phyloP scores from a whole-genome alignment of 1,140 invertebrate species.

The Tetramorium simillimum region DNA sequence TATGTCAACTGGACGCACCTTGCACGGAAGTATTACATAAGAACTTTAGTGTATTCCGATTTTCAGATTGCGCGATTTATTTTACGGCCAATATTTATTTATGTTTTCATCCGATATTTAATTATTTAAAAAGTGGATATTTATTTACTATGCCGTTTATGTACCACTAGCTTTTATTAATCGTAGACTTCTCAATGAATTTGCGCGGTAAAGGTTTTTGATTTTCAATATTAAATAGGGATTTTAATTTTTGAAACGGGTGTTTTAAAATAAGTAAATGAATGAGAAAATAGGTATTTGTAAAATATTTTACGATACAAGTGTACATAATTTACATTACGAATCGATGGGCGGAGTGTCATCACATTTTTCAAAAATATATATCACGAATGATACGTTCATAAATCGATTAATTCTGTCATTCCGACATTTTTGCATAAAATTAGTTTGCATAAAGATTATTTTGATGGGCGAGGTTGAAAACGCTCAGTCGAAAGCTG shows the following conservation, averaged over 20 bases:
- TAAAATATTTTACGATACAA: background rate
- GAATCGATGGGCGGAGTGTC: background rate
- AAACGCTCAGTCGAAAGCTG: background rate
- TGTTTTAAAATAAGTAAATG: background rate
- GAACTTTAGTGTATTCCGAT: background rate
- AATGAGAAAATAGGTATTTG: background rate
- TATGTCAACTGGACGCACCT: background rate
- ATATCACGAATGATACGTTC: background rate
- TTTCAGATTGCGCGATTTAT: background rate
- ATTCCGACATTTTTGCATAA: background rate
- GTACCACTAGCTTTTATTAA: background rate
- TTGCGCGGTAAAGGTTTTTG: background rate
- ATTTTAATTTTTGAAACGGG: background rate
- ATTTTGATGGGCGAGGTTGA: background rate
- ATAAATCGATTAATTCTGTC: background rate
- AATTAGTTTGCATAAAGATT: constrained; percentile 1
- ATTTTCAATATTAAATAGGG: background rate
- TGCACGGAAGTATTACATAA: constrained; percentile 13
- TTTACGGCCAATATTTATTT: background rate
- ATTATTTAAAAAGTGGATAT: background rate
- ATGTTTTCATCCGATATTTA: background rate
- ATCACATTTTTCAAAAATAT: background rate
- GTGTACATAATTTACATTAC: background rate
- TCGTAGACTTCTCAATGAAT: background rate
- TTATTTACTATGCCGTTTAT: background rate